Evolutionary conservation across 2,113 vertebrate genomes (phyloP).

Genomic region (Phalacrocorax carbo): DNA sequence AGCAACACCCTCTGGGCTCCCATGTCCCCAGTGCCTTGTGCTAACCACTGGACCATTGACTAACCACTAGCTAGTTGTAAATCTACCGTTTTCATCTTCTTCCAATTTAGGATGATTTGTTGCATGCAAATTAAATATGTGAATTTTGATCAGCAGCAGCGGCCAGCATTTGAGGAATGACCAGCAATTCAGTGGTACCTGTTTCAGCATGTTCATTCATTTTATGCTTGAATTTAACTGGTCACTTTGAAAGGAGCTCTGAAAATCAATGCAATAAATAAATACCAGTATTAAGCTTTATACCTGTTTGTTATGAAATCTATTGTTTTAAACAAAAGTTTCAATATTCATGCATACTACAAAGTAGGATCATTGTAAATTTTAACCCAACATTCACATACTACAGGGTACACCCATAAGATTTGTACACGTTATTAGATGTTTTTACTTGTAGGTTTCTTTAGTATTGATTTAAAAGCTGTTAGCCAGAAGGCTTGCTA

Average conservation of each 20-base stretch:
- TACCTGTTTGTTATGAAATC: neutral
- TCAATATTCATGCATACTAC: neutral
- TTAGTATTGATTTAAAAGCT: conserved; percentile 21
- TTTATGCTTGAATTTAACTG: neutral
- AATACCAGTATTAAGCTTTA: neutral
- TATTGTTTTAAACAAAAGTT: conserved; percentile 31
- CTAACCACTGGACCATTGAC: neutral
- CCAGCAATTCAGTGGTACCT: neutral
- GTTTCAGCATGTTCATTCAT: neutral
- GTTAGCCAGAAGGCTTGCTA: conserved; percentile 7
- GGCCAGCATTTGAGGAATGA: neutral
- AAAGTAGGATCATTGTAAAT: neutral
- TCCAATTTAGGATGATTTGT: neutral
- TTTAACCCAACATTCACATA: conserved; percentile 8
- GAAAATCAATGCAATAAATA: conserved; percentile 27
- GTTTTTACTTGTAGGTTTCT: neutral
- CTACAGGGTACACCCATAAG: neutral
- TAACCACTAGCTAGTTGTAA: neutral
- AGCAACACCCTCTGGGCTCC: neutral
- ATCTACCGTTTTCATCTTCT: neutral
- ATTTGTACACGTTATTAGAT: conserved; percentile 16
- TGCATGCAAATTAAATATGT: neutral
- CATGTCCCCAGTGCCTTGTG: neutral
- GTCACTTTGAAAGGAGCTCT: neutral
- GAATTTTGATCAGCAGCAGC: neutral